phyloP scores from a whole-genome alignment of 1,140 invertebrate genomes.

The Halyomorpha halys region DNA sequence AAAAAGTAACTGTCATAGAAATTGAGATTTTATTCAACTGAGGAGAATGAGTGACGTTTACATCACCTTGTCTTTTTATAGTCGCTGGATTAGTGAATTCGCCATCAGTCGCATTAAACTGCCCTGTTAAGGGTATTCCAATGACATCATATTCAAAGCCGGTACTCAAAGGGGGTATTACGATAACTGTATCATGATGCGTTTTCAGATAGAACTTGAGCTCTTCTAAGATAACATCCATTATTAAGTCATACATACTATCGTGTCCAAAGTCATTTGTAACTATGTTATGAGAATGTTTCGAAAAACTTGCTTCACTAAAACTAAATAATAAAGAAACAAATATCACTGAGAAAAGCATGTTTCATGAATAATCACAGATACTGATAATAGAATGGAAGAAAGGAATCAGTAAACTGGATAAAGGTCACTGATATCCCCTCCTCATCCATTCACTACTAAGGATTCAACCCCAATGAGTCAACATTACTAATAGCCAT shows the following conservation, averaged over 20 bases:
- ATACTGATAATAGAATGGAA: no score
- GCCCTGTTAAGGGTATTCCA: not conserved
- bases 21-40: not conserved
- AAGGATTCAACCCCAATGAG: no score
- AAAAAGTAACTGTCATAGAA: constrained; percentile 6
- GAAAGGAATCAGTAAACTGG: no score
- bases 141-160: not conserved
- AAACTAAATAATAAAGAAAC: no score
- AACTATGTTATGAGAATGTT: no score
- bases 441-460: no score
- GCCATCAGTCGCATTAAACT: not conserved
- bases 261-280: no score
- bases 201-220: not conserved
- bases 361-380: no score
- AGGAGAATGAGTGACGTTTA: not conserved
- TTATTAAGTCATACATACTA: not conserved
- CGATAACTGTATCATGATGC: not conserved
- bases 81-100: constrained; percentile 12
- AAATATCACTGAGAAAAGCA: no score
- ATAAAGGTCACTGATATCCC: no score
- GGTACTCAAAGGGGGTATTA: not conserved
- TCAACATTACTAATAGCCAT: no score
- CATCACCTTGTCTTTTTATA: constrained; percentile 8
- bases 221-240: not conserved
- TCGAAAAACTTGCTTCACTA: no score